phyloP scores from a whole-genome alignment of 2,113 vertebrate genomes.

The Pedionomus torquatus region DNA sequence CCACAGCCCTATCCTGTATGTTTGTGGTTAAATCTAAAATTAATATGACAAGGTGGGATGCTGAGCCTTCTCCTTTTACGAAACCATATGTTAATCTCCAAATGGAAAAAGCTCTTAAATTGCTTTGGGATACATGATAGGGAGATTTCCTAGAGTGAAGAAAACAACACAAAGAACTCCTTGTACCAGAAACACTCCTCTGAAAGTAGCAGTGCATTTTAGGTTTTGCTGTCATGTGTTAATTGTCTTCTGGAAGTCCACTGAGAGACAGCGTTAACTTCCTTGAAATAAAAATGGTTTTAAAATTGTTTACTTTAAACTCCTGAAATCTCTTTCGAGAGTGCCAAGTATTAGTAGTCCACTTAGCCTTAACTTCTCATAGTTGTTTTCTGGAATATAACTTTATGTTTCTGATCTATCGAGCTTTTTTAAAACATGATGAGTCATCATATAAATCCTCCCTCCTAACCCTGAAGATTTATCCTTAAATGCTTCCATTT shows the following conservation, averaged over 20 bases:
- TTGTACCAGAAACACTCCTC: neutral
- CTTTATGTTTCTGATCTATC: neutral
- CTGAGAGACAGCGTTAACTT: neutral
- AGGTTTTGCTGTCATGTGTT: neutral
- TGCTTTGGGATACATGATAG: constrained; percentile 12
- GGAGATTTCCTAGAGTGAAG: neutral
- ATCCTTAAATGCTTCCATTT: neutral
- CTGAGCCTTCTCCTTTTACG: neutral
- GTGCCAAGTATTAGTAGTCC: neutral
- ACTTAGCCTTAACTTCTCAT: neutral
- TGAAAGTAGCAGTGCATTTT: constrained; percentile 8
- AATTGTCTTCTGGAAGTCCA: neutral
- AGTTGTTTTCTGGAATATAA: neutral
- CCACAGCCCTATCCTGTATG: neutral
- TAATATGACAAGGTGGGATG: neutral
- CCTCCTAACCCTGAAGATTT: neutral
- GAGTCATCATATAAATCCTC: neutral
- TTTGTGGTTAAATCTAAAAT: neutral
- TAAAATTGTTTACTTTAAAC: neutral
- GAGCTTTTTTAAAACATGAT: neutral
- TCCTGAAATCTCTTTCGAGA: neutral
- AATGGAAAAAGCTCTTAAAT: neutral
- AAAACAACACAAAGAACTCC: neutral
- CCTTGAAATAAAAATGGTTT: neutral
- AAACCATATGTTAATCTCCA: neutral